These are phyloP conservation scores for Thaleichthys pacificus DNA, from an alignment of 2,797 vertebrate genomes.

Conservation along the genomic window DNA sequence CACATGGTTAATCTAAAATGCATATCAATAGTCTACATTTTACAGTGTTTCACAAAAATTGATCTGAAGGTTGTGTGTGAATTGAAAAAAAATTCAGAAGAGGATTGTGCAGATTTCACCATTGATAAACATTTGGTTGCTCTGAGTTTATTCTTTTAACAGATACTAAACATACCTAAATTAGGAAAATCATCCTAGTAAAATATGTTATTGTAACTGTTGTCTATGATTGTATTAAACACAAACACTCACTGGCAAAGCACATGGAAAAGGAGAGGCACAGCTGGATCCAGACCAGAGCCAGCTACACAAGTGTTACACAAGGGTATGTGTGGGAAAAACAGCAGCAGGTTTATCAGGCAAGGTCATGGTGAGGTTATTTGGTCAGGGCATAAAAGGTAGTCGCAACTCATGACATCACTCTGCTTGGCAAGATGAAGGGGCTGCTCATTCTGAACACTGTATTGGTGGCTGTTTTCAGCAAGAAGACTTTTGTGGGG, in stretches of 20 bases:
- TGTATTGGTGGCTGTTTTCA: constrained; percentile 12
- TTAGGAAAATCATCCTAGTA: too few species aligned
- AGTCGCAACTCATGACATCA: not conserved
- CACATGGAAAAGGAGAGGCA: too few species aligned
- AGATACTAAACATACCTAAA: too few species aligned
- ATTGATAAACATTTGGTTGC: too few species aligned
- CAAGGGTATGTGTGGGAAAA: not conserved
- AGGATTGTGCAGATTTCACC: too few species aligned
- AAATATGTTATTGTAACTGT: too few species aligned
- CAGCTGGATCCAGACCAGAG: not conserved
- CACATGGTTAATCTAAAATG: not conserved
- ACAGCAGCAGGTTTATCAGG: constrained; percentile 4
- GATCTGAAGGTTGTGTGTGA: too few species aligned
- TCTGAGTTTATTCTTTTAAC: too few species aligned
- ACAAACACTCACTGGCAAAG: not conserved
- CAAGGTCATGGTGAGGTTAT: constrained; percentile 33
- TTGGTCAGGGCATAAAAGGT: constrained; percentile 50
- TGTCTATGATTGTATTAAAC: not conserved
- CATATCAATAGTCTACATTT: too few species aligned
- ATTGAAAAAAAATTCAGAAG: too few species aligned
- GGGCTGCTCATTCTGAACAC: constrained; percentile 31
- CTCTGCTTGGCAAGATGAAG: constrained; percentile 59
- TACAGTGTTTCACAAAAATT: too few species aligned
- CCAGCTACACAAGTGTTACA: too few species aligned
- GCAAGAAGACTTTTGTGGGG: constrained; percentile 10